Conservation (phyloP, 1,140 invertebrate genomes). For the Euborellia annulipes region DNA sequence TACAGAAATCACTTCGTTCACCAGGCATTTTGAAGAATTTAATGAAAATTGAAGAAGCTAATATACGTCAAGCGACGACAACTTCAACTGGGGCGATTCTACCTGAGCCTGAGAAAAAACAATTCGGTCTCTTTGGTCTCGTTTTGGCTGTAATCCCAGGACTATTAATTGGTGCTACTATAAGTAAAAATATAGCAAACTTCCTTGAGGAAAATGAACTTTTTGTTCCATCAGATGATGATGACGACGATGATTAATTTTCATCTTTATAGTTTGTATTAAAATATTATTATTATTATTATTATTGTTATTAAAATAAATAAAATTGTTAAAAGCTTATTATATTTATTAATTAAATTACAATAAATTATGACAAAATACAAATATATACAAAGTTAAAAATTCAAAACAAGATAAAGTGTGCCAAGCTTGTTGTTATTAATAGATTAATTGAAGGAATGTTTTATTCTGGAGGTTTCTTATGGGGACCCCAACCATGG, state of each 20-base stretch:
- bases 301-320: too few species aligned
- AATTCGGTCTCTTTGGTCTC: conserved; percentile 57
- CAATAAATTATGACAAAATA: conserved; percentile 9
- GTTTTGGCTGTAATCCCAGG: conserved; percentile 53
- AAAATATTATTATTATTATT: neutral
- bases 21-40: too few species aligned
- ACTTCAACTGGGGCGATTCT: conserved; percentile 53
- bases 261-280: too few species aligned
- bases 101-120: conserved; percentile 54
- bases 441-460: neutral
- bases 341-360: conserved; percentile 16
- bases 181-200: conserved; percentile 86
- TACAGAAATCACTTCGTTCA: too few species aligned
- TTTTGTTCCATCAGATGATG: conserved; percentile 91
- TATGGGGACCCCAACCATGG: conserved; percentile 86
- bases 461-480: conserved; percentile 46
- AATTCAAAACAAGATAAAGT: too few species aligned
- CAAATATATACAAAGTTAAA: too few species aligned
- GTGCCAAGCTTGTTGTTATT: too few species aligned
- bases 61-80: conserved; percentile 28
- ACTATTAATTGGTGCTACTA: conserved; percentile 69
- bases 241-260: conserved; percentile 64
- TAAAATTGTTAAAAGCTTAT: conserved; percentile 2
- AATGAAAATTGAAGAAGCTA: neutral
- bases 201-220: conserved; percentile 96